phyloP scores from a whole-genome alignment of 2,113 vertebrate species.

The Tiliqua scincoides region DNA sequence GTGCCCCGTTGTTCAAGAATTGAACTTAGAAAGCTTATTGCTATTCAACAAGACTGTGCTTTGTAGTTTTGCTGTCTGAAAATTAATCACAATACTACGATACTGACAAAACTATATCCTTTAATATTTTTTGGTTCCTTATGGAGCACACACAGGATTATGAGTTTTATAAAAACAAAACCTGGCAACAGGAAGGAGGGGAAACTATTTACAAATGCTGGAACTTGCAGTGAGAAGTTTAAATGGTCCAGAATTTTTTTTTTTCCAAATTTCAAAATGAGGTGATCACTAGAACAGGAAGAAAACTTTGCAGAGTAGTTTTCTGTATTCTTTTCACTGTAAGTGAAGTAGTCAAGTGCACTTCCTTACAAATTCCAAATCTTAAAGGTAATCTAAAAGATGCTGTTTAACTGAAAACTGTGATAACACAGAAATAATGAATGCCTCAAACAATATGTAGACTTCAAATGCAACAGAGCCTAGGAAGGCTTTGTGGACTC shows the following conservation, averaged over 20 bases:
- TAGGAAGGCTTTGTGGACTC: not conserved
- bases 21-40: conserved; percentile 26
- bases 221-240: not conserved
- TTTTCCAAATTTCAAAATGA: not conserved
- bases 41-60: conserved; percentile 23
- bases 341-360: not conserved
- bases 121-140: conserved; percentile 64
- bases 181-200: not conserved
- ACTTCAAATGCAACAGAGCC: not conserved
- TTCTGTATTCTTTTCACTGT: not conserved
- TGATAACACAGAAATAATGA: no score
- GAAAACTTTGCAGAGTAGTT: not conserved
- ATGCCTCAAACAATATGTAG: not conserved
- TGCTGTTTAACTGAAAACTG: not conserved
- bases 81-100: conserved; percentile 38
- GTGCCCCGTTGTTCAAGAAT: not conserved
- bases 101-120: conserved; percentile 54
- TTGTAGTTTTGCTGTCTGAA: not conserved
- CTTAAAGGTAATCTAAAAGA: not conserved
- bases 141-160: conserved; percentile 58
- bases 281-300: not conserved
- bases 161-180: conserved; percentile 62
- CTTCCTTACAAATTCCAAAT: not conserved
- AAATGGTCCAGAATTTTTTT: not conserved
- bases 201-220: conserved; percentile 63